Evolutionary conservation across 2,888 invertebrate genomes (phyloP).

Genomic region (Philonicus albiceps): DNA sequence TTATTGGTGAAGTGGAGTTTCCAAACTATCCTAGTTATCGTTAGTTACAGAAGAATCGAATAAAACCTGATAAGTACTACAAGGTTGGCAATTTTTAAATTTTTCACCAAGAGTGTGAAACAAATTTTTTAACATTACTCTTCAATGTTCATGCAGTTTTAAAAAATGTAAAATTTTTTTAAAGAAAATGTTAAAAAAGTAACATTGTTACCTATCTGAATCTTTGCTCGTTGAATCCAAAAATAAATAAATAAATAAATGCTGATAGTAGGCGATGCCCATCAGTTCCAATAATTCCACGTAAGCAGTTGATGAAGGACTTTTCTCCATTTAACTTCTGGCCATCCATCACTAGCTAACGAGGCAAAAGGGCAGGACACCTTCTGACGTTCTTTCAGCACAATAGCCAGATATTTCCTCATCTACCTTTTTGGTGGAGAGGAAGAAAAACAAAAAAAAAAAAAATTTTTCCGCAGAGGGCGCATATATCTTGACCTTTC

Average conservation of each 20-base stretch:
- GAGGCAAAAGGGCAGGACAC: neutral
- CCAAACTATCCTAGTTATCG: too few relatives aligned
- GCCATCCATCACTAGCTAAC: neutral
- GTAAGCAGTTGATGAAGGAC: neutral
- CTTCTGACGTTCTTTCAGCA: neutral
- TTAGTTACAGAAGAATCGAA: too few relatives aligned
- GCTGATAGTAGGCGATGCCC: neutral
- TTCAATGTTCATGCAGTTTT: too few relatives aligned
- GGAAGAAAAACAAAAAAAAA: neutral
- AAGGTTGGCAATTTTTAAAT: too few relatives aligned
- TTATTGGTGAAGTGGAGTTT: too few relatives aligned
- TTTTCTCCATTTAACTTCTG: neutral
- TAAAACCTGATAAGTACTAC: too few relatives aligned
- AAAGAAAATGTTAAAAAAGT: too few relatives aligned
- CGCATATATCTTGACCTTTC: conserved; percentile 17
- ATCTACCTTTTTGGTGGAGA: neutral
- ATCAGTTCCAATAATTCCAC: neutral
- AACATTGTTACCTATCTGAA: neutral
- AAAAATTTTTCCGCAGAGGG: neutral
- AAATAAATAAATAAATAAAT: neutral
- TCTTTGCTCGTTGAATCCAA: neutral
- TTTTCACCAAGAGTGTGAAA: too few relatives aligned
- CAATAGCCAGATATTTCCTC: neutral
- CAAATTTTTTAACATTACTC: too few relatives aligned
- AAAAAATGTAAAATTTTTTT: too few relatives aligned